Evolutionary conservation across 1,140 invertebrate species (phyloP).

Genomic region (Drosophila santomea): DNA sequence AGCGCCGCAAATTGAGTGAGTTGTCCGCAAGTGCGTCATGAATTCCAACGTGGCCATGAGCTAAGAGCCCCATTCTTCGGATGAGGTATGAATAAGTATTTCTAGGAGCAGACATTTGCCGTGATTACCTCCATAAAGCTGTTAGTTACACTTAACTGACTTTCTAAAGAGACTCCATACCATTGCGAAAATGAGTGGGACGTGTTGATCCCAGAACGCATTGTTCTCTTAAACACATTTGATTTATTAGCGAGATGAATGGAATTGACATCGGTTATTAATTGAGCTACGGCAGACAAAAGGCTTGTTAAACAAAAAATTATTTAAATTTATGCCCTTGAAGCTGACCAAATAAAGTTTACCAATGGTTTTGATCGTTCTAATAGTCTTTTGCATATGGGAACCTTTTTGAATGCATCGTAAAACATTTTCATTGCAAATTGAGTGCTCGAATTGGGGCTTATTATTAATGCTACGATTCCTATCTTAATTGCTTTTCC

Average conservation of each 20-base stretch:
- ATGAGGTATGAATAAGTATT: constrained; percentile 9
- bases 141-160: constrained; percentile 37
- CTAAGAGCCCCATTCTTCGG: constrained; percentile 45
- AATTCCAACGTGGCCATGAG: constrained; percentile 53
- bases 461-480: constrained; percentile 28
- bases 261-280: constrained; percentile 51
- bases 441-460: constrained; percentile 18
- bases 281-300: constrained; percentile 34
- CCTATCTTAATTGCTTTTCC: constrained; percentile 23
- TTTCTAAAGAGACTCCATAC: constrained; percentile 12
- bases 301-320: constrained; percentile 32
- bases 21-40: constrained; percentile 69
- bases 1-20: constrained; percentile 58
- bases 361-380: constrained; percentile 14
- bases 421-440: constrained; percentile 18
- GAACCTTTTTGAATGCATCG: background rate
- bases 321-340: constrained; percentile 48
- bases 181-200: constrained; percentile 39
- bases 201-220: constrained; percentile 34
- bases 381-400: constrained; percentile 4
- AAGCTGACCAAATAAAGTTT: constrained; percentile 30
- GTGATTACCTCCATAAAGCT: constrained; percentile 23
- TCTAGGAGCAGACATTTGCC: constrained; percentile 6
- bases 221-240: constrained; percentile 42
- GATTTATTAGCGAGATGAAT: constrained; percentile 51